Evolutionary conservation across 2,888 invertebrate genomes (phyloP), one percentile per base, ranked within the genome.

Genomic region (Lamellibrachia columna): DNA sequence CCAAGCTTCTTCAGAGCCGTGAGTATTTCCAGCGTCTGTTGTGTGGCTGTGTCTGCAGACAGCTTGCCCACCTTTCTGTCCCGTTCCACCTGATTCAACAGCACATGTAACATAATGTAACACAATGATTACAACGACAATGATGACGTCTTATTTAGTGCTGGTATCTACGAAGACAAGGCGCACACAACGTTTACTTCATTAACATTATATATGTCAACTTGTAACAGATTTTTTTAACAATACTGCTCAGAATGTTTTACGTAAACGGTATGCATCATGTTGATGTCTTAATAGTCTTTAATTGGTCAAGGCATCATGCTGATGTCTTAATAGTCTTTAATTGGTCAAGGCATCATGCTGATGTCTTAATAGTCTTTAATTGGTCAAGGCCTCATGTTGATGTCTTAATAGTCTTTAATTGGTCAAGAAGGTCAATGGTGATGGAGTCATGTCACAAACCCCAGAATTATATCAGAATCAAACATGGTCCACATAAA

Each of bases 41-140:
- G 97, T 90, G 97, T 97, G 92, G 97, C 97, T 53, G 95, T 95
- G 91, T 97, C 97, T 93, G 95, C 95, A 60, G 96, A 96, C 53
- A 97, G 95, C 96, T 97, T 97, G 53, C 97, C 97, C 55, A 98
- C 96, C 95, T 97, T 97, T 15, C 97, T 95, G 95, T 98, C 97
- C 94, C 97, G 97, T 91, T 97, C 97, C 90, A 97, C 95, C 96
- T 96, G 22, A 52, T 15, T 52, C 53, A 91, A 53, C 53, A 91
- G 22, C 52, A 52, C 52, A 91, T 3, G 52, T 91, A 40, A 90
- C 0, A 7, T n/a, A 90, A 90, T 22, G 52, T 90, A 8, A 90
- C 7, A 52, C 11, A 90, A 15, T 22, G 90, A 90, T 40, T 22
- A 22, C 52, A n/a, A 28, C 52, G 40, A 40, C 1, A 40, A 40